Evolutionary conservation across 2,113 vertebrate species (phyloP).

Genomic region (Eretmochelys imbricata): DNA sequence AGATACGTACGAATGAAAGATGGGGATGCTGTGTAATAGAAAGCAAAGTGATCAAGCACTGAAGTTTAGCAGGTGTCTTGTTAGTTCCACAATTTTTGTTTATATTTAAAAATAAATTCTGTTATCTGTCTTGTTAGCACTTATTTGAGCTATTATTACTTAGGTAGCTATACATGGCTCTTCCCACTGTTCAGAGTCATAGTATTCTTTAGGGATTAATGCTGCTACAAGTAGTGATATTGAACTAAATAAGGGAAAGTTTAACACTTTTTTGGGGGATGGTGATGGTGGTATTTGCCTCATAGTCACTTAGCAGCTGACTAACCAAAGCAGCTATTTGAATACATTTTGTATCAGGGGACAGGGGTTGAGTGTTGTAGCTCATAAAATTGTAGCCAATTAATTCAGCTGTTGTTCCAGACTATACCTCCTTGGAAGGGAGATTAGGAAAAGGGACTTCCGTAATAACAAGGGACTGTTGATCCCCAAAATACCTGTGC

Average conservation of each 20-base stretch:
- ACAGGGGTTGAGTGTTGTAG: not conserved
- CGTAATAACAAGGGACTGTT: accelerated
- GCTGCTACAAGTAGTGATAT: not conserved
- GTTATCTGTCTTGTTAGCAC: not conserved
- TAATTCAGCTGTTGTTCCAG: not conserved
- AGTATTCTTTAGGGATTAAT: not conserved
- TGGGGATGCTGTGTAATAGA: not conserved
- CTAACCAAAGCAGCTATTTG: not conserved
- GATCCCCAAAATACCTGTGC: accelerated
- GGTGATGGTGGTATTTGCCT: not conserved
- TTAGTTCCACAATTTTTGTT: not conserved
- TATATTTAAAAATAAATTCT: not conserved
- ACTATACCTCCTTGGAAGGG: not conserved
- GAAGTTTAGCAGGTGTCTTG: not conserved
- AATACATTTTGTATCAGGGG: not conserved
- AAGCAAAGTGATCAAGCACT: not conserved
- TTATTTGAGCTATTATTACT: not conserved
- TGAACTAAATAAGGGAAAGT: not conserved
- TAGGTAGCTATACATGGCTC: not conserved
- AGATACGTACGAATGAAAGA: not conserved
- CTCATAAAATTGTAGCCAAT: not conserved
- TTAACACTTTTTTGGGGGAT: not conserved
- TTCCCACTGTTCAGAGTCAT: not conserved
- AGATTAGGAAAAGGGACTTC: not conserved
- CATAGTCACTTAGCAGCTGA: not conserved